Evolutionary conservation across 53 echinoderm and acorn worm genomes (phyloP), one percentile per base, ranked within the genome.

Genomic region (Holothuria scabra): DNA sequence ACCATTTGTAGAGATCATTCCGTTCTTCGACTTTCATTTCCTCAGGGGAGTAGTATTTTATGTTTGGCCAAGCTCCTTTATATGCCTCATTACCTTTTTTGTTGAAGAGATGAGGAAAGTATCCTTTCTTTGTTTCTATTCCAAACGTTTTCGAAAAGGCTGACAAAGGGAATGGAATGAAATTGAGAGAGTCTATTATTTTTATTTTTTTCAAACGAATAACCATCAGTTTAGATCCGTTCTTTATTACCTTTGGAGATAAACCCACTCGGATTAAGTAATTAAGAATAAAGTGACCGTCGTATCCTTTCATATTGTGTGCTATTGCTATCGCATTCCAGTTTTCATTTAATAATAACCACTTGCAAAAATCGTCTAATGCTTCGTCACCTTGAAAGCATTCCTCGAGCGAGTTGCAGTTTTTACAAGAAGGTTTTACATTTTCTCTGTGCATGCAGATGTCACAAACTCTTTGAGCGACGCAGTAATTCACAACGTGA

Each of bases 251-350:
- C 0, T 80, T 12, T 5, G 89, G 89, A 31, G 25, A 38, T 59
- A 56, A 83, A 46, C 88, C 70, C 9, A 48, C 29, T 4, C 44
- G 16, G 11, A 26, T 48, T 7, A 88, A 24, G 48, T 70, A 72
- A 1, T 62, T 25, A 38, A 83, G 32, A 12, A 88, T 52, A 20
- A 88, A 88, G 7, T 83, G 29, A 7, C 83, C 88, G 49, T 88
- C 83, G 30, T 83, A 88, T 2, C 88, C 72, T 61, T 83, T 88
- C 55, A 74, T 71, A 33, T 88, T 88, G 26, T 88, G 88, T 31
- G 88, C 88, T 32, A 88, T 74, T 14, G 56, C 70, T 13, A 59
- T 61, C 14, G 56, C 23, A 1, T 25, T 16, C 18, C 16, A 19
- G 25, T 83, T 82, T 1, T 46, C 30, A 14, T 71, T 33, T n/a